Evolutionary conservation across 1,140 invertebrate species (phyloP), one percentile per base, ranked within the genome.

Genomic region (Scaptomyza montana): DNA sequence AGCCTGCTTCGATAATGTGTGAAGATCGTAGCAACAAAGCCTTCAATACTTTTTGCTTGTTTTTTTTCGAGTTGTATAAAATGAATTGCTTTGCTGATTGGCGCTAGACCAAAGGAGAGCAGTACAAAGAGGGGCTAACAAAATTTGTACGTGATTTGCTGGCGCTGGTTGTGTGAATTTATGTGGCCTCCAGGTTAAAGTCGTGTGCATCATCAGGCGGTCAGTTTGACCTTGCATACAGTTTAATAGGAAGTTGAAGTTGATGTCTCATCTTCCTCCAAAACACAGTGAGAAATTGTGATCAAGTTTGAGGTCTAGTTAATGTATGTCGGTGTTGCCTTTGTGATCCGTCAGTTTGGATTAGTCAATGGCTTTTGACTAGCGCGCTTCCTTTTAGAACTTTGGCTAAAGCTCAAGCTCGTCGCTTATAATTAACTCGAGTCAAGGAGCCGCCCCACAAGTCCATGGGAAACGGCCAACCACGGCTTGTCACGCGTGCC

Each of bases 371-470:
- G 66, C 70, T 63, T 66, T 61, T 71, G 75, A 75, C 63, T 67
- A 64, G 63, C 59, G 63, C 68, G 78, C 68, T 79, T 82, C 75
- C 75, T 81, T 75, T 64, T 64, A 43, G 57, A 45, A 49, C 41
- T 69, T 49, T 21, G 66, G 66, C 76, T 64, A 61, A 73, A 75
- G 78, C 75, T 75, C 82, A 70, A 54, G 75, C 82, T 87, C 66
- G 84, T 89, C 84, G 84, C 77, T 87, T 89, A 87, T 87, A 87
- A 87, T 87, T 87, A 87, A 87, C 84, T 89, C 84, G 30, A 72
- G 13, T 47, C 39, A 12, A 53, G 30, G 64, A 73, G 70, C 56
- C 55, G 55, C 41, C 36, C 41, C 56, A 68, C 21, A 56, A 71
- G 82, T 66, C 68, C 82, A 73, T 56, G 72, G 69, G 72, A 77